Conservation (phyloP, 2,888 invertebrate species). For the Rotaria macrura region DNA sequence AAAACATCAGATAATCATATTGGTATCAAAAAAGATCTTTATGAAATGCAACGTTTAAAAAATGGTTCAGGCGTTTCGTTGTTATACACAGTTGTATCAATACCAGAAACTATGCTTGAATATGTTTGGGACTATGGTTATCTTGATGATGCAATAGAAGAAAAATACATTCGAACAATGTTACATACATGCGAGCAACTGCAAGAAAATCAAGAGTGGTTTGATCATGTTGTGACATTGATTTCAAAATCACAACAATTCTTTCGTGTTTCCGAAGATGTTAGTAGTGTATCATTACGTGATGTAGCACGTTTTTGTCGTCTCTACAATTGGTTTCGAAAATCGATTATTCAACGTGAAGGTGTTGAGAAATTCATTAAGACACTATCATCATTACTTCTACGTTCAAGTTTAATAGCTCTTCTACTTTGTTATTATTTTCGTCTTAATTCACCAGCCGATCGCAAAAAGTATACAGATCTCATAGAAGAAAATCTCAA, state of each 20-base stretch:
- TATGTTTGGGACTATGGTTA: constrained; percentile 29
- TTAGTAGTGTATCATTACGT: constrained; percentile 28
- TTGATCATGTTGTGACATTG: not conserved
- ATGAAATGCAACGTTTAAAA: constrained; percentile 10
- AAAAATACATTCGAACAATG: constrained; percentile 15
- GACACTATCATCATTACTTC: not conserved
- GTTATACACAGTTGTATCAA: not conserved
- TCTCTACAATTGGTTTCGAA: constrained; percentile 21
- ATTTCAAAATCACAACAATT: constrained; percentile 20
- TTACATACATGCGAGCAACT: not conserved
- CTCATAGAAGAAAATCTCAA: not conserved
- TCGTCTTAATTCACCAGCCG: not conserved
- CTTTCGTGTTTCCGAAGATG: constrained; percentile 22
- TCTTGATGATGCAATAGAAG: constrained; percentile 7
- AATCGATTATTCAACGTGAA: not conserved
- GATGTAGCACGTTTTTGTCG: constrained; percentile 23
- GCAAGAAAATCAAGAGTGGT: not conserved
- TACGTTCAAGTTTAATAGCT: not conserved
- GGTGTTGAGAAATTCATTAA: not conserved
- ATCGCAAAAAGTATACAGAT: not conserved
- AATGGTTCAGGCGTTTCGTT: not conserved
- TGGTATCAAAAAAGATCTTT: constrained; percentile 11
- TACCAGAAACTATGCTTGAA: constrained; percentile 22
- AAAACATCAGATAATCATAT: not conserved
- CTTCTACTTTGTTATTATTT: not conserved